Base-by-base conservation (phyloP, 2,797 vertebrate genomes). In the Acropternis orthonyx region DNA sequence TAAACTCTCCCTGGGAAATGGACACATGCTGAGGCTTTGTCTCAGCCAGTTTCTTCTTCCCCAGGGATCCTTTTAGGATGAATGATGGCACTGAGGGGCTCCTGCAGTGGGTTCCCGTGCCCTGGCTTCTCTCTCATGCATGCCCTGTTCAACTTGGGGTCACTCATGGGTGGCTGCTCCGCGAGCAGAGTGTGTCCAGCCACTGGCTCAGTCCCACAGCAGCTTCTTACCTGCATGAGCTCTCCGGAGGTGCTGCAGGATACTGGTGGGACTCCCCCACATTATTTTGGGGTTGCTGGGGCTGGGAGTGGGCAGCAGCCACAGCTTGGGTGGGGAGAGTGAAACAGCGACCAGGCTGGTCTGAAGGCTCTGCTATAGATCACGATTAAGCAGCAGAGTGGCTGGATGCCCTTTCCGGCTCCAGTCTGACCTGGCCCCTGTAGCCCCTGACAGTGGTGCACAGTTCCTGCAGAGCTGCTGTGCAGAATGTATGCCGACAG, bases 381-480 rank as follows among this genome's bases (percentile, higher is more conserved):
- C 48, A 43, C 0, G 0, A 3, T 11, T 10, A 46, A 72, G 58
- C 54, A 43, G 77, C 4, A 5, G 21, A 48, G 72, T n/a, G 44
- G 14, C 52, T 55, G 72, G 52, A 55, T 0, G 2, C 27, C 51
- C 86, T 69, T 41, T 72, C 9, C 59, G 34, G 63, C 75, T 46
- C 49, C 28, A 10, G 4, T 2, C 22, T 9, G 62, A 15, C 0
- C 0, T 0, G 7, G 62, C 1, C 0, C 44, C 5, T 18, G 34
- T 55, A 74, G 49, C 54, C 52, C 51, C 17, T 7, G 9, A 54
- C 63, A 23, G 0, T 12, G 15, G 43, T 22, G 59, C 39, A 5
- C n/a, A 23, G 51, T 41, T 22, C 46, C 43, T 3, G 1, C 71
- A 32, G 34, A 44, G 62, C 68, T 69, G 51, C 68, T 1, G 0